Percentiles rank a stretch among this genome's conserved stretches.
These are phyloP conservation scores for Gisinianus flammeolus DNA, from an alignment of 2,888 invertebrate species.

Conservation along the genomic window DNA sequence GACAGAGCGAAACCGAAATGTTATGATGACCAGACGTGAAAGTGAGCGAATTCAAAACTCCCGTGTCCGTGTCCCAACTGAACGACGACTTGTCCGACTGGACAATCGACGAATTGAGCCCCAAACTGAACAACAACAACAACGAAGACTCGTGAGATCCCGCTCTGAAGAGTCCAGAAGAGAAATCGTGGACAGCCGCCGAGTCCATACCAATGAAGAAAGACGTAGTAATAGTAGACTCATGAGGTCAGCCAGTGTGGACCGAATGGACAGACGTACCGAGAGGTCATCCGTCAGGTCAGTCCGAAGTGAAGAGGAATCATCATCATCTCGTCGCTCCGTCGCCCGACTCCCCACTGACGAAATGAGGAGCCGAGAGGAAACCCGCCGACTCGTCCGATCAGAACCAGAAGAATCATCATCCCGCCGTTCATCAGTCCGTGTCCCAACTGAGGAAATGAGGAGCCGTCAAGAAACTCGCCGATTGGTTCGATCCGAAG, in stretches of 20 bases:
- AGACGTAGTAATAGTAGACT: too few species aligned
- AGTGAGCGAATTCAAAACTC: neutral
- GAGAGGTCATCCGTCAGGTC: too few species aligned
- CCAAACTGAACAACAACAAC: neutral
- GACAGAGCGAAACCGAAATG: neutral
- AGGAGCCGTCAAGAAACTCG: constrained; percentile 13
- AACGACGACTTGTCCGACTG: neutral
- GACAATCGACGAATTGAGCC: neutral
- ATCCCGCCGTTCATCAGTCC: neutral
- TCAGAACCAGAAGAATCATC: constrained; percentile 1
- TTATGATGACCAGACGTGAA: constrained; percentile 25
- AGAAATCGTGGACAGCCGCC: constrained; percentile 6
- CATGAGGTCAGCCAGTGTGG: too few species aligned
- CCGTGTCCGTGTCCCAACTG: neutral
- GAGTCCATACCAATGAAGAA: neutral
- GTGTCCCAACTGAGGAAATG: neutral
- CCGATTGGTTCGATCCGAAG: neutral
- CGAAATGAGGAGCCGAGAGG: too few species aligned
- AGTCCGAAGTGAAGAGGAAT: neutral
- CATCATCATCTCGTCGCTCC: too few species aligned
- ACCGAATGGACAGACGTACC: too few species aligned
- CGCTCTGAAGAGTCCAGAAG: constrained; percentile 9
- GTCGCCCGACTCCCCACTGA: neutral
- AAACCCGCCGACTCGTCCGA: constrained; percentile 33
- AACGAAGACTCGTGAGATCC: constrained; percentile 1